A percentile compares a stretch with the other conserved stretches of the same genome.
phyloP scores from a whole-genome alignment of 2,797 vertebrate species.

The Nannoperca obscura region DNA sequence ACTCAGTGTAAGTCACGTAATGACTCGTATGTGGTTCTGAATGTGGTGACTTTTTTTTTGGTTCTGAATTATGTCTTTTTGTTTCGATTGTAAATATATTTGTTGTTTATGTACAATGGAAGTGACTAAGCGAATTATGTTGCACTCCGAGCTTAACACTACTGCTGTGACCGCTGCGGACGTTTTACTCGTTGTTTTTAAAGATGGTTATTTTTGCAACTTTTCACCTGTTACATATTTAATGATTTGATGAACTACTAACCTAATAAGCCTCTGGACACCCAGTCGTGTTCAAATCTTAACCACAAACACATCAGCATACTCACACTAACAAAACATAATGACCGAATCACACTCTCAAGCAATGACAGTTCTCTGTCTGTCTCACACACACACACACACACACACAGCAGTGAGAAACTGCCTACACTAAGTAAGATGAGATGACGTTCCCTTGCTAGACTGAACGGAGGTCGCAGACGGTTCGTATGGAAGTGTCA shows the following conservation, averaged over 20 bases:
- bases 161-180: constrained; percentile 65
- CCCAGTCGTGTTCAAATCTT: constrained; percentile 45
- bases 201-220: constrained; percentile 72
- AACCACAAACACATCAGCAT: constrained; percentile 30
- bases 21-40: constrained; percentile 69
- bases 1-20: constrained; percentile 32
- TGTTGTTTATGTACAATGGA: constrained; percentile 69
- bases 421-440: constrained; percentile 54
- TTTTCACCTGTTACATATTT: constrained; percentile 67
- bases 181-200: constrained; percentile 65
- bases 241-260: constrained; percentile 72
- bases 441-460: constrained; percentile 46
- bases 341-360: constrained; percentile 34
- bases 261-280: constrained; percentile 74
- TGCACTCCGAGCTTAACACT: constrained; percentile 74
- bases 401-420: constrained; percentile 52
- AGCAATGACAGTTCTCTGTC: constrained; percentile 3
- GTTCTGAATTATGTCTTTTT: constrained; percentile 46
- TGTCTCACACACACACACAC: constrained; percentile 25
- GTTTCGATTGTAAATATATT: constrained; percentile 80
- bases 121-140: constrained; percentile 67
- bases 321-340: constrained; percentile 21
- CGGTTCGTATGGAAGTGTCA: constrained; percentile 54
- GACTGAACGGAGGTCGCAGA: constrained; percentile 57
- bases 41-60: constrained; percentile 64